Evolutionary conservation across 2,113 vertebrate genomes (phyloP).

Genomic region (Odocoileus hemionus): DNA sequence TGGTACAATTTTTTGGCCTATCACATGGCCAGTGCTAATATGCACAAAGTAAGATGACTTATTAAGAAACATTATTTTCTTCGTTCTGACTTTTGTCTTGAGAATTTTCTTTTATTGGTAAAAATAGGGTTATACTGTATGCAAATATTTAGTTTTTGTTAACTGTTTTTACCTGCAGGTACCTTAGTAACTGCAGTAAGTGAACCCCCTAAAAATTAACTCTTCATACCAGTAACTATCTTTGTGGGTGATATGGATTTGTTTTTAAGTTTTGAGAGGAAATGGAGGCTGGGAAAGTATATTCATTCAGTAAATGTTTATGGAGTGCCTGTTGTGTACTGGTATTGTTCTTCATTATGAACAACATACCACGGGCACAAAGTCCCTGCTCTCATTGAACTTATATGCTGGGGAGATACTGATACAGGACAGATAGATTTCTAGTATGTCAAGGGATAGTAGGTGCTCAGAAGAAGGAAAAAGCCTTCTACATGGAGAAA

Average conservation of each 20-base stretch:
- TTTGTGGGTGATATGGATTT: not conserved
- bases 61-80: not conserved
- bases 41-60: constrained; percentile 85
- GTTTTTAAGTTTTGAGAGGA: constrained; percentile 27
- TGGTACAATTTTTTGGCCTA: constrained; percentile 93
- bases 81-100: not conserved
- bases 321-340: not conserved
- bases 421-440: not conserved
- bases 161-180: not conserved
- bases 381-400: not conserved
- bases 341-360: not conserved
- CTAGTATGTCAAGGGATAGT: not conserved
- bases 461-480: not conserved
- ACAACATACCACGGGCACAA: not conserved
- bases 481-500: not conserved
- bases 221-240: not conserved
- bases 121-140: not conserved
- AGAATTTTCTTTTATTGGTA: constrained; percentile 1
- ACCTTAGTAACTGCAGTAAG: not conserved
- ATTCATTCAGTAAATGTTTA: not conserved
- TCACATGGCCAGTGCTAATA: constrained; percentile 93
- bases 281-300: not conserved
- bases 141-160: not conserved
- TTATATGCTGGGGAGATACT: not conserved
- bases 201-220: not conserved